Evolutionary conservation across 2,113 vertebrate genomes (phyloP), one percentile per base, ranked within the genome.

Genomic region (Oryzias melastigma): DNA sequence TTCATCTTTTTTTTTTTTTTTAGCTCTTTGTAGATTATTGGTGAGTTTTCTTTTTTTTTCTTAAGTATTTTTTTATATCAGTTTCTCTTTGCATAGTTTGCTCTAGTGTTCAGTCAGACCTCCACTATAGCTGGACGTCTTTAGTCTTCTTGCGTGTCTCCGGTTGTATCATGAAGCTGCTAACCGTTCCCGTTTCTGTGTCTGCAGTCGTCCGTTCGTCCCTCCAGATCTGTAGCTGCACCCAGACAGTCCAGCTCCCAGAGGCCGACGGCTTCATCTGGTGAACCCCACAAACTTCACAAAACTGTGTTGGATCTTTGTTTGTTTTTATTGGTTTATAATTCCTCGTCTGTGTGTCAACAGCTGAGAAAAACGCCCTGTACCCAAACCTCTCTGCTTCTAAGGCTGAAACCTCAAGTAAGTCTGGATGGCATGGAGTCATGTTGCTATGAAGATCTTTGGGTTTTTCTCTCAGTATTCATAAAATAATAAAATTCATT

Each of bases 321-420:
- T 25, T n/a, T 7, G 5, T 1, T 22, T 35, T 12, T 27, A 24
- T 53, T 35, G 35, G 19, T 27, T 3, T 5, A 17, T 61, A 19
- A 41, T 20, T 48, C 16, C 44, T 2, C 24, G 3, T 58, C 1
- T 62, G 7, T 59, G 18, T 65, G 46, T 46, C 44, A 49, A 24
- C 20, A 41, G 16, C 16, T 12, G 49, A 29, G 50, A 71, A 73
- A 10, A 77, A 66, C 1, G 1, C 4, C 1, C 69, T 87, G 5
- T 88, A 88, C 53, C 87, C 85, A 0, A 85, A 59, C 27, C 0
- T 84, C 59, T 87, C 87, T 4, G 0, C 77, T 50, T 85, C 84
- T 6, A 85, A 80, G 24, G 75, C 80, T 45, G 75, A 84, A 12
- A 70, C 71, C 5, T 83, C 87, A 52, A 58, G 87, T 87, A 48